These are phyloP conservation scores for Trachymyrmex septentrionalis DNA, from an alignment of 1,140 invertebrate genomes.

Conservation along the genomic window DNA sequence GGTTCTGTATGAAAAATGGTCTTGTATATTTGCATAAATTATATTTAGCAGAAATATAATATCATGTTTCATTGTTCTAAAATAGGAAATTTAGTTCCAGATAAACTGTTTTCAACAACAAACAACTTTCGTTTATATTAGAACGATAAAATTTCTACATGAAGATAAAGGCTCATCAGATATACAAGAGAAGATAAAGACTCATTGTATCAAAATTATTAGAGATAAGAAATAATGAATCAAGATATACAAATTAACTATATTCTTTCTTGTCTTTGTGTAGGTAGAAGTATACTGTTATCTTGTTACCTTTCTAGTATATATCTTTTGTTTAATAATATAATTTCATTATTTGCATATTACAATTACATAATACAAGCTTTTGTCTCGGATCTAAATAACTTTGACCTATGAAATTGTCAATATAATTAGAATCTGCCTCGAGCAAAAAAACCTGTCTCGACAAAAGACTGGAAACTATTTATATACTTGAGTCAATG, in stretches of 20 bases:
- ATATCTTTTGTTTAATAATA: neutral
- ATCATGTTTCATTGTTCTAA: neutral
- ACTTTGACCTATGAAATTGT: neutral
- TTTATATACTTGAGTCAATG: neutral
- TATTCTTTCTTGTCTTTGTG: neutral
- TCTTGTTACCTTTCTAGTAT: neutral
- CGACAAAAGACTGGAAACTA: neutral
- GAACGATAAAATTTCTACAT: neutral
- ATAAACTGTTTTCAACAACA: neutral
- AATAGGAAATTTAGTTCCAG: neutral
- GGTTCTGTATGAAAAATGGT: neutral
- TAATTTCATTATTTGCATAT: neutral
- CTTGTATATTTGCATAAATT: neutral
- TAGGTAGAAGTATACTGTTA: too few relatives aligned
- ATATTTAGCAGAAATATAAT: neutral
- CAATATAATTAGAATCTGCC: neutral
- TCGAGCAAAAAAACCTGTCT: neutral
- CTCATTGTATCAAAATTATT: neutral
- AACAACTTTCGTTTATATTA: neutral
- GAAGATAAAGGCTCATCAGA: neutral
- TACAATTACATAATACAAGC: too few relatives aligned
- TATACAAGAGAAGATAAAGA: neutral
- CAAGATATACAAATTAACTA: constrained; percentile 3
- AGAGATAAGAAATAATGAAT: neutral
- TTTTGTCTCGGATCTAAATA: neutral